Evolutionary conservation across 2,113 vertebrate species (phyloP).

Genomic region (Myocastor coypus): DNA sequence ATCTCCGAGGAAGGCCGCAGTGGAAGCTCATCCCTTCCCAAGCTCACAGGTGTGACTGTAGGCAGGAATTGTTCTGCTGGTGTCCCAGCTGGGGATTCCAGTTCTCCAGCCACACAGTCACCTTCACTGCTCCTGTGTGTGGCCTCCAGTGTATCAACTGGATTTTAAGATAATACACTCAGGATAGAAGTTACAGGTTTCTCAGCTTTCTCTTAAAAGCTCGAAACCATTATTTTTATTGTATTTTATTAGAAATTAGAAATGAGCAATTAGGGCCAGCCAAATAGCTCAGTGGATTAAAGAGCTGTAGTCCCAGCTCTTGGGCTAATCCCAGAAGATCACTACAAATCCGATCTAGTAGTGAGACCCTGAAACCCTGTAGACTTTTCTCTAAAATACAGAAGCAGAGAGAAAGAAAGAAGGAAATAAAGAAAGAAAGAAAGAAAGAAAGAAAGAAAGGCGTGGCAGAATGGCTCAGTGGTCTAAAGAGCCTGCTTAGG

Average conservation of each 20-base stretch:
- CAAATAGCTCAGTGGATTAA: too few relatives aligned
- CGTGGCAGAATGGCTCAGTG: too few relatives aligned
- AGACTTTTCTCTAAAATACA: too few relatives aligned
- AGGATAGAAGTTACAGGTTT: neutral
- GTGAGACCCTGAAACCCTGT: too few relatives aligned
- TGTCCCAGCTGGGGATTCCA: neutral
- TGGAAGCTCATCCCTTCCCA: accelerated
- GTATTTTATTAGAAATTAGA: neutral
- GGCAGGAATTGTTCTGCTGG: neutral
- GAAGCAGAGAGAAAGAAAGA: too few relatives aligned
- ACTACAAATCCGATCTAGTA: too few relatives aligned
- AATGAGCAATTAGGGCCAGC: neutral
- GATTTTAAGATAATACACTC: neutral
- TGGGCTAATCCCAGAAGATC: too few relatives aligned
- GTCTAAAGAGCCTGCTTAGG: too few relatives aligned
- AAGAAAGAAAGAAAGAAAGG: too few relatives aligned
- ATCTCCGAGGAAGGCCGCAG: neutral
- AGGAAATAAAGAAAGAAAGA: too few relatives aligned
- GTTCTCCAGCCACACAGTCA: neutral
- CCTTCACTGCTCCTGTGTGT: neutral
- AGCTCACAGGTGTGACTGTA: neutral
- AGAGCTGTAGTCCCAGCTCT: too few relatives aligned
- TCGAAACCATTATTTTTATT: neutral
- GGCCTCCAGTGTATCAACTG: neutral
- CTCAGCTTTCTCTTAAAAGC: neutral